These are phyloP conservation scores for Anser cygnoides DNA, from an alignment of 2,113 vertebrate genomes.

Conservation along the genomic window DNA sequence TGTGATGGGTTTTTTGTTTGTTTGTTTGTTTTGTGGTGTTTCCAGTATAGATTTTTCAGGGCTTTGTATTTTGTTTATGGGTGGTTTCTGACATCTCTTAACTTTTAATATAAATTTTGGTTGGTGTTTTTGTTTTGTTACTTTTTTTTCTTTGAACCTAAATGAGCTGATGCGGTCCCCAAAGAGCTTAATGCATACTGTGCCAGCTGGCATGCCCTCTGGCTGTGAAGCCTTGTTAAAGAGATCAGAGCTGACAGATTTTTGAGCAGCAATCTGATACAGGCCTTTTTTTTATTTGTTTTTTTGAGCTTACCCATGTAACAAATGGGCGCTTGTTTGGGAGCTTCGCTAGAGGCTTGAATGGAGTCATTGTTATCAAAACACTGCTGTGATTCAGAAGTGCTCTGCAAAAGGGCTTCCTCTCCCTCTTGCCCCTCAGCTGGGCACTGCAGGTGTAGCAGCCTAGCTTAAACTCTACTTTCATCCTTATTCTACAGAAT, in stretches of 20 bases:
- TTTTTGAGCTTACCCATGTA: slow-evolving; percentile 58
- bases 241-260: slow-evolving; percentile 70
- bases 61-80: not conserved
- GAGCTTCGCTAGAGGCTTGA: slow-evolving; percentile 49
- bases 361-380: slow-evolving; percentile 65
- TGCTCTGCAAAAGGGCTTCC: slow-evolving; percentile 14
- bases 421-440: slow-evolving; percentile 54
- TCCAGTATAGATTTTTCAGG: not conserved
- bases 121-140: slow-evolving; percentile 12
- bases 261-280: slow-evolving; percentile 70
- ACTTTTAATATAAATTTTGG: not conserved
- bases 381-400: slow-evolving; percentile 65
- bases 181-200: not conserved
- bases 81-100: not conserved
- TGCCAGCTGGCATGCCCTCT: slow-evolving; percentile 70
- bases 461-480: slow-evolving; percentile 2
- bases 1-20: not conserved
- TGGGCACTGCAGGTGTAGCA: slow-evolving; percentile 67
- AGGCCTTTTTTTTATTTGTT: not conserved
- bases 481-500: not conserved
- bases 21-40: not conserved
- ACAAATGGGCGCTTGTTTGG: slow-evolving; percentile 70
- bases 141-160: not conserved
- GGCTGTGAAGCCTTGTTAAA: slow-evolving; percentile 69
- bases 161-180: slow-evolving; percentile 53